A percentile compares a stretch with the other conserved stretches of the same genome.
Evolutionary conservation across 1,140 invertebrate genomes (phyloP).

Genomic region (Holotrichia oblita): DNA sequence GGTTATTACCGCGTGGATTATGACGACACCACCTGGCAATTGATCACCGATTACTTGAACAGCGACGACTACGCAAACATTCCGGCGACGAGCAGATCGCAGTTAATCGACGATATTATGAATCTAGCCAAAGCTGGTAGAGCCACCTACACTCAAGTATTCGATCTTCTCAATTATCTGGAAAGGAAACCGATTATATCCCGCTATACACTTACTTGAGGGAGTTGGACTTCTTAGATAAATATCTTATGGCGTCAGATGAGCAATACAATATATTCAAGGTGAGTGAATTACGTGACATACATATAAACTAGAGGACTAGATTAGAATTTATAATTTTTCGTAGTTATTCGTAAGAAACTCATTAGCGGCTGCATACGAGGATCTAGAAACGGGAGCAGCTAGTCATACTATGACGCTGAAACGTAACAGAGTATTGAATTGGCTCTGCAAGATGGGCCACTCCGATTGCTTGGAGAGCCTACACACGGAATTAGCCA

Average conservation of each 20-base stretch:
- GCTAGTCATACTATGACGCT: too few species aligned
- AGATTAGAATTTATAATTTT: too few species aligned
- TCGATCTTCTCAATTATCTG: conserved; percentile 50
- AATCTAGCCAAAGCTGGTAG: conserved; percentile 71
- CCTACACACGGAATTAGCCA: background rate
- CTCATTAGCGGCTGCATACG: too few species aligned
- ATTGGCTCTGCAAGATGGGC: background rate
- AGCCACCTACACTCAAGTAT: conserved; percentile 65
- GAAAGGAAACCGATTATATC: too few species aligned
- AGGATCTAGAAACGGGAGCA: too few species aligned
- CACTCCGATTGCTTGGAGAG: background rate
- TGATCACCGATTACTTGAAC: conserved; percentile 29
- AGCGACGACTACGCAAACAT: background rate
- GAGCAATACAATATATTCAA: conserved; percentile 24
- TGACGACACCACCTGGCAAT: background rate
- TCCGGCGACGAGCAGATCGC: conserved; percentile 61
- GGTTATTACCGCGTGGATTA: conserved; percentile 41
- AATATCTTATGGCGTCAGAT: background rate
- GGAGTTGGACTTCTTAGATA: background rate
- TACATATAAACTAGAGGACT: too few species aligned
- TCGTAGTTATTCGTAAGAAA: too few species aligned
- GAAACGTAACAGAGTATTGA: too few species aligned
- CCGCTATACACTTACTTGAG: conserved; percentile 31
- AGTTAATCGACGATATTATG: conserved; percentile 82
- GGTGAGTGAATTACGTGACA: too few species aligned